Conservation (phyloP, 2,888 invertebrate species). For the Hololepta plana region DNA sequence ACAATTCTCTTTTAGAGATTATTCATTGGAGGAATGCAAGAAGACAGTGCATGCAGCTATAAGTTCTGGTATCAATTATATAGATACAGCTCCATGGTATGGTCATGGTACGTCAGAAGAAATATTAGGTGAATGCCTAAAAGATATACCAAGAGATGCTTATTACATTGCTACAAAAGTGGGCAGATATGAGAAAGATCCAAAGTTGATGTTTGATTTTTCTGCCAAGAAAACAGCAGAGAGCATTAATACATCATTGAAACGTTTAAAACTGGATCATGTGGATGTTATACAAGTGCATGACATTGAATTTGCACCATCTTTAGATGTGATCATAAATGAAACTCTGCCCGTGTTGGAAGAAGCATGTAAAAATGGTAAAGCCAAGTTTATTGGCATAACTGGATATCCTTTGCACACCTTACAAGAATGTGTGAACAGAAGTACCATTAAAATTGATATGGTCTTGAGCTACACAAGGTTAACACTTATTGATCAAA, state of each 20-base stretch:
- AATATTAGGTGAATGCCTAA: constrained; percentile 39
- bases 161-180: constrained; percentile 89
- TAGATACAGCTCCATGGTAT: constrained; percentile 88
- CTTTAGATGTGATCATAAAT: constrained; percentile 52
- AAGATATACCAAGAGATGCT: constrained; percentile 52
- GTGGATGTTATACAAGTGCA: constrained; percentile 91
- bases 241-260: constrained; percentile 60
- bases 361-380: constrained; percentile 50
- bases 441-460: constrained; percentile 38
- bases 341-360: constrained; percentile 76
- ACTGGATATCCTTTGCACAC: constrained; percentile 70
- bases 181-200: constrained; percentile 59
- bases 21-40: constrained; percentile 46
- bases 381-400: constrained; percentile 64
- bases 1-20: constrained; percentile 32
- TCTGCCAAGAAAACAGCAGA: constrained; percentile 51
- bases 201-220: constrained; percentile 72
- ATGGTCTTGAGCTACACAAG: constrained; percentile 63
- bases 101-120: constrained; percentile 75
- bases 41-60: constrained; percentile 52
- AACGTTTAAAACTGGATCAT: constrained; percentile 55
- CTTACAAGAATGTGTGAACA: constrained; percentile 55
- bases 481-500: constrained; percentile 61
- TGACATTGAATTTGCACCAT: constrained; percentile 75
- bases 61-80: constrained; percentile 69